Conservation (phyloP, 2,113 vertebrate species). For the Malurus elegans region DNA sequence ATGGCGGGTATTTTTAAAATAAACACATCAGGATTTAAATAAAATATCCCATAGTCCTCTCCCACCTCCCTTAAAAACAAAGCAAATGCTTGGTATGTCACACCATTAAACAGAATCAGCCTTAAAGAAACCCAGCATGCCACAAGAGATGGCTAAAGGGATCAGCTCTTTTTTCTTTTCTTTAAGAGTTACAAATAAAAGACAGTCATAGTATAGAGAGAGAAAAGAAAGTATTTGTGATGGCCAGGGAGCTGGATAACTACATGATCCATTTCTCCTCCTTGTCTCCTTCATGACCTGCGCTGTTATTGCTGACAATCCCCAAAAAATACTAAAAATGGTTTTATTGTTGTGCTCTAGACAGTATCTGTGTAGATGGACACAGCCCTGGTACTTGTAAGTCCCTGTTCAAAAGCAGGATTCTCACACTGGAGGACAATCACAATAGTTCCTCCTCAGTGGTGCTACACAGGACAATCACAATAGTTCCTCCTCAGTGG, state of each 20-base stretch:
- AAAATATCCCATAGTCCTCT: neutral
- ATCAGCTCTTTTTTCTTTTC: constrained; percentile 75
- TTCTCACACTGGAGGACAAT: neutral
- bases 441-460: neutral
- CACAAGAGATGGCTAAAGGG: constrained; percentile 75
- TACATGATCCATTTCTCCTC: neutral
- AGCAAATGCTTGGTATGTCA: constrained; percentile 8
- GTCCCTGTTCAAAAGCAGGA: neutral
- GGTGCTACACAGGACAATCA: neutral
- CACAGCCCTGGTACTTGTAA: neutral
- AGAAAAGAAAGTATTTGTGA: neutral
- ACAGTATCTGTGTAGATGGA: rapidly evolving
- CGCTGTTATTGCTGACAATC: neutral
- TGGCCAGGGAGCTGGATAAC: neutral
- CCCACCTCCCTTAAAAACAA: constrained; percentile 32
- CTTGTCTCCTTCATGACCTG: neutral
- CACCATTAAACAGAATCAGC: neutral
- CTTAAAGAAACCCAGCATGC: constrained; percentile 69
- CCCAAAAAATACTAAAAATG: neutral
- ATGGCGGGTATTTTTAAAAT: constrained; percentile 22
- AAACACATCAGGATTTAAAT: neutral
- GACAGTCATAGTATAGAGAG: constrained; percentile 15
- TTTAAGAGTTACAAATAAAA: constrained; percentile 22
- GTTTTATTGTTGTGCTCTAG: neutral
- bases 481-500: neutral